Percentiles rank a stretch among this genome's conserved stretches.
These are phyloP conservation scores for Pelecanus crispus DNA, from an alignment of 2,113 vertebrate species.

Conservation along the genomic window DNA sequence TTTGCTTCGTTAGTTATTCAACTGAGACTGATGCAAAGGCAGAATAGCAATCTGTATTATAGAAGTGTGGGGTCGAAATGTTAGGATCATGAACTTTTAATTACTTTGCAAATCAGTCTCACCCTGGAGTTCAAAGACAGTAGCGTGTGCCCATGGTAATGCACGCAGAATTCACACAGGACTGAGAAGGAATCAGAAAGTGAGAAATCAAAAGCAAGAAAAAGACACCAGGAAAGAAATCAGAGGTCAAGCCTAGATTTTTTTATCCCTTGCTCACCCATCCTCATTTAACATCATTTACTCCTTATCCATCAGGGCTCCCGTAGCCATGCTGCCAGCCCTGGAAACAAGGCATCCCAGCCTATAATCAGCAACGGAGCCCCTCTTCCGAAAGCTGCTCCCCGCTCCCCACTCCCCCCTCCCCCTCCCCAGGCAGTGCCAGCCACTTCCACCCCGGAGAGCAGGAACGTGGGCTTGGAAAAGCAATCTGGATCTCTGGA, in stretches of 20 bases:
- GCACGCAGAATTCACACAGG: not conserved
- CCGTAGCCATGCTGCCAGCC: not conserved
- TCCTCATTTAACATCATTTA: not conserved
- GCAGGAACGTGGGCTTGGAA: not conserved
- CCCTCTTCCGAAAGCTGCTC: not conserved
- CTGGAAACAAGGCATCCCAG: not conserved
- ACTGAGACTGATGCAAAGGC: not conserved
- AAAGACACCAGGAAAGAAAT: not conserved
- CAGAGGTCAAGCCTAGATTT: not conserved
- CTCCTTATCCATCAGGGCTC: not conserved
- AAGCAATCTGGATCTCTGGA: not conserved
- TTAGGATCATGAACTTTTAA: not conserved
- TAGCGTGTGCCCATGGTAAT: not conserved
- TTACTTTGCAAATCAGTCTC: not conserved
- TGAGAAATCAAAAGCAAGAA: not conserved
- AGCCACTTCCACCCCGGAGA: not conserved
- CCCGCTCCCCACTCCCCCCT: not conserved
- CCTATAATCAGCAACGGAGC: fast-evolving
- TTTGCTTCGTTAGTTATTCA: not conserved
- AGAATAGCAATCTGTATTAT: not conserved
- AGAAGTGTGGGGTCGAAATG: not conserved
- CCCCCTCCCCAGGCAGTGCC: not conserved
- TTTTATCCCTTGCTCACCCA: not conserved
- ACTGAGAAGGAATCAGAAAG: not conserved
- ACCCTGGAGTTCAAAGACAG: not conserved